Evolutionary conservation across 2,797 vertebrate genomes (phyloP).

Genomic region (Acanthis flammea): DNA sequence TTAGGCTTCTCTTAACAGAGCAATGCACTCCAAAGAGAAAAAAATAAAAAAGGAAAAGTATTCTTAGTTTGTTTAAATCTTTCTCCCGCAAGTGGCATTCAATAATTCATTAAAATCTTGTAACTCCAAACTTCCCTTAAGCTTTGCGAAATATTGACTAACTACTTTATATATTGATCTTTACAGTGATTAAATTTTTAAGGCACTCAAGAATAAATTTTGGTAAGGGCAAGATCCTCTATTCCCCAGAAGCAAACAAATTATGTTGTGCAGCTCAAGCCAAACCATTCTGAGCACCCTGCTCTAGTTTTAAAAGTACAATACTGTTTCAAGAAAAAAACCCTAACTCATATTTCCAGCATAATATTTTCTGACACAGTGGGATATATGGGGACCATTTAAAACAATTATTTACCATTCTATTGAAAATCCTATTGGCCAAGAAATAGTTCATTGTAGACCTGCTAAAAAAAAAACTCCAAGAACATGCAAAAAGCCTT

Average conservation of each 20-base stretch:
- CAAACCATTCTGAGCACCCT: slow-evolving; percentile 16
- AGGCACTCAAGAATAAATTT: slow-evolving; percentile 35
- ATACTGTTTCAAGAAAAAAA: slow-evolving; percentile 24
- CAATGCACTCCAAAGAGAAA: background rate
- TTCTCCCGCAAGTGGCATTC: slow-evolving; percentile 56
- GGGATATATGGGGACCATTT: background rate
- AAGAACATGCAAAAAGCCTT: background rate
- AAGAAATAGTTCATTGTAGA: slow-evolving; percentile 1
- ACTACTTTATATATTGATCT: slow-evolving; percentile 60
- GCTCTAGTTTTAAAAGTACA: background rate
- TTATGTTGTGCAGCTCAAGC: background rate
- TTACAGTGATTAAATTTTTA: slow-evolving; percentile 63
- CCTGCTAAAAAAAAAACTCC: background rate
- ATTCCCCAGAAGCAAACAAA: background rate
- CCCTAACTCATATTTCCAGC: background rate
- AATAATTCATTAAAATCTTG: slow-evolving; percentile 76
- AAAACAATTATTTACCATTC: background rate
- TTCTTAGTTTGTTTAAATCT: slow-evolving; percentile 69
- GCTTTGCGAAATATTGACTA: slow-evolving; percentile 60
- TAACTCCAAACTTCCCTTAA: slow-evolving; percentile 66
- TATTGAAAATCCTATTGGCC: background rate
- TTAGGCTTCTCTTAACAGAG: slow-evolving; percentile 53
- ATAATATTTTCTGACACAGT: background rate
- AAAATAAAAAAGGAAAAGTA: background rate
- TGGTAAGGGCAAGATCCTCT: slow-evolving; percentile 13